Base-by-base conservation (phyloP, 2,797 vertebrate species). In the Kryptopterus vitreolus region DNA sequence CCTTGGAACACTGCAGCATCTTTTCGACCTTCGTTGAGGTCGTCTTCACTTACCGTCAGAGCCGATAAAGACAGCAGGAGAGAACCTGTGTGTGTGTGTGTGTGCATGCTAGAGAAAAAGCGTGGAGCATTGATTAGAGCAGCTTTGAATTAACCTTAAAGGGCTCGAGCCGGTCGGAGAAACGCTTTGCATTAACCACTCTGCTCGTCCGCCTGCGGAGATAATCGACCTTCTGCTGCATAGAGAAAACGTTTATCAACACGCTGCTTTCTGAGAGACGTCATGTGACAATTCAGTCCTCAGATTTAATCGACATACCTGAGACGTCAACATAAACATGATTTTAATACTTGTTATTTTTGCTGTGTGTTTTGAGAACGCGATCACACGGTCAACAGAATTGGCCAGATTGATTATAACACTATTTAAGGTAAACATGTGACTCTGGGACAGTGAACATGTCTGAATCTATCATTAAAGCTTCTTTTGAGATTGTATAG, bases 21-120 rank as follows among this genome's bases (percentile, higher is more conserved):
- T 82, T 75, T 81, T 24, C 78, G 79, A 85, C 86, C 81, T 87
- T 85, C 76, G 78, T 35, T 38, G 70, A 85, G 86, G 82, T 85
- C 78, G 73, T 82, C 66, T 62, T 70, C 74, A 50, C 86, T 65
- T 72, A 31, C 61, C 55, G 61, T 52, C 24, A 11, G 11, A 59
- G 76, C 72, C 26, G 66, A 81, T 81, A 84, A 81, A 82, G 80
- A 81, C 65, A 80, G 85, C 70, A 69, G 76, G 82, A 79, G 82
- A 79, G 80, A 55, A 82, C 55, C 15, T 38, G 20, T 20, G 33
- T 71, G 61, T 35, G 69, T 43, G 70, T 29, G 78, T 55, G 84
- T 55, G 80, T 33, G 53, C 26, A 22, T 24, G 38, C 63, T 11
- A 71, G 53, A 62, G 46, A 61, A 58, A 55, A 70, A 76, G 57